Evolutionary conservation across 2,113 vertebrate genomes (phyloP), one percentile per base, ranked within the genome.

Genomic region (Channa argus): DNA sequence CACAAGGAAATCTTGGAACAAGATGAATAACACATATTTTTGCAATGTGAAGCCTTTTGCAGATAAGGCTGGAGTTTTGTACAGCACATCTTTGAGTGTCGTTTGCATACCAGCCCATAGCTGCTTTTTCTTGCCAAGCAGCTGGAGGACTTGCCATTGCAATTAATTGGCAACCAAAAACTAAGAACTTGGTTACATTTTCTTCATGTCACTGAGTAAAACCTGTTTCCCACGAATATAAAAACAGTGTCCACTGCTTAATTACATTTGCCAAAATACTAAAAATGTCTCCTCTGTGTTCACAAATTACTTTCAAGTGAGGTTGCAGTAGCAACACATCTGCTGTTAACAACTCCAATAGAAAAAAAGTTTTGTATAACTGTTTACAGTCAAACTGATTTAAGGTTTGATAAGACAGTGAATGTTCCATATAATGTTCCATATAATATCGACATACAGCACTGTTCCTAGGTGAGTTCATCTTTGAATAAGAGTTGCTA

Each of bases 81-180:
- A 24, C 24, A 24, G 24, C 24, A 24, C 24, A 24, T 24, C 24
- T 24, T 24, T 24, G 24, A 24, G 24, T 24, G 1, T 24, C 24
- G 24, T 24, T 24, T 24, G 24, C 24, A 24, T 24, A 24, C 24
- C 24, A 24, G 24, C 24, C 24, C 24, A 24, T 24, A 24, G 46
- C 50, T 61, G 24, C 58, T 49, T 71, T 59, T 13, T 5, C 45
- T 63, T 70, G 77, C 75, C 77, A 85, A 71, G 71, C 77, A 87
- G 79, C 76, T 74, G 67, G 62, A 80, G 8, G n/a, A 51, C 5
- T 61, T 24, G 63, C 49, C 62, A 65, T 8, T 46, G 47, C 63
- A 63, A 51, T 43, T 3, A 59, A 8, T 47, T 14, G 14, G 33
- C 66, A 68, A 53, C 55, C 70, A 64, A n/a, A 1, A 2, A 13